A percentile compares a stretch with the other conserved stretches of the same genome.
Conservation (phyloP, 1,140 invertebrate species). For the Hirudo medicinalis region DNA sequence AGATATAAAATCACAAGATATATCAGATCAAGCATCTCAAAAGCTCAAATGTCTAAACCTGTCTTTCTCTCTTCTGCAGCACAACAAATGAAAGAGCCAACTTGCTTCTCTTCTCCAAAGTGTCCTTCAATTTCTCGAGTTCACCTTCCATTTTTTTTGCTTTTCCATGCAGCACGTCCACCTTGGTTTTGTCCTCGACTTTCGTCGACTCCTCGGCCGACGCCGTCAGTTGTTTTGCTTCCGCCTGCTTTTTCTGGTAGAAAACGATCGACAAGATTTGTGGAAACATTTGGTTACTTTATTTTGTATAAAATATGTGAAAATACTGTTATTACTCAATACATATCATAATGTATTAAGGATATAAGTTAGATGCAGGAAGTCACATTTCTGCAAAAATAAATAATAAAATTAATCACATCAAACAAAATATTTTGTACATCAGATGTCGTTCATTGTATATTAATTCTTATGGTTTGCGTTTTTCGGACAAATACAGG, state of each 20-base stretch:
- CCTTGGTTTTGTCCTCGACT: conserved; percentile 50
- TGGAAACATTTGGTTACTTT: too few relatives aligned
- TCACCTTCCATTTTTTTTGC: conserved; percentile 42
- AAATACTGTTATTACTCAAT: not conserved
- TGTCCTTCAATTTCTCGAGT: conserved; percentile 49
- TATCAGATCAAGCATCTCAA: too few relatives aligned
- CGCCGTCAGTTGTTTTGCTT: conserved; percentile 51
- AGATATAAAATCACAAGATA: too few relatives aligned
- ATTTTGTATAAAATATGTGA: too few relatives aligned
- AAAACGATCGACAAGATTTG: not conserved
- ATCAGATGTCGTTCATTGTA: too few relatives aligned
- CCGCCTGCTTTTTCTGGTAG: conserved; percentile 52
- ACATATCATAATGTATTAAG: too few relatives aligned
- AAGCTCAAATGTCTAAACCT: conserved; percentile 32
- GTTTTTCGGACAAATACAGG: too few relatives aligned
- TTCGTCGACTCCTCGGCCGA: conserved; percentile 48
- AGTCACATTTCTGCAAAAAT: too few relatives aligned
- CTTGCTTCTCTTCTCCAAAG: conserved; percentile 51
- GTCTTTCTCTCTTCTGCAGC: conserved; percentile 56
- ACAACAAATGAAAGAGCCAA: conserved; percentile 54
- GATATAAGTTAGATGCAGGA: too few relatives aligned
- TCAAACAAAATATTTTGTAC: too few relatives aligned
- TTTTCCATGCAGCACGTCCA: conserved; percentile 45
- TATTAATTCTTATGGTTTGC: too few relatives aligned
- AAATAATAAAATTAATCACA: too few relatives aligned